Evolutionary conservation across 2,888 invertebrate genomes (phyloP), one percentile per base, ranked within the genome.

Genomic region (Galeruca laticollis): DNA sequence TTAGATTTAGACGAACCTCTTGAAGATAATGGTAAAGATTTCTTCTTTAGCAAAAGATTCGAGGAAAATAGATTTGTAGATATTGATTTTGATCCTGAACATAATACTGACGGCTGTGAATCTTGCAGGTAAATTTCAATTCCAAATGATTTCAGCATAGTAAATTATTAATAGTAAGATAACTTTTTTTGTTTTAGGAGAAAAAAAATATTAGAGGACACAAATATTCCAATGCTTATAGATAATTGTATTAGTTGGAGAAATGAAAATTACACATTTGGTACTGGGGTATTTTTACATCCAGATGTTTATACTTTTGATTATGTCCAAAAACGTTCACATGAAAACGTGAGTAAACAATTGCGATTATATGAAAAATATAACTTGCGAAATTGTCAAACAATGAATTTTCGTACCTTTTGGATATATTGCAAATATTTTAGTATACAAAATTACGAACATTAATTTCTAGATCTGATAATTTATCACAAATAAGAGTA

Each of bases 231-330:
- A 84, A 85, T 71, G 74, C 85, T 86, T 9, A 86, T 87, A 75
- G 88, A 90, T 84, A 86, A 86, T 26, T 74, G 81, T 49, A 87
- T 92, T 0, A 86, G 83, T 73, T 92, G 90, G 89, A 87, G 86
- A 78, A 88, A 88, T 70, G 88, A 89, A 60, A 88, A 89, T 21
- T 93, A 89, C 79, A 88, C 87, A 75, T 87, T 91, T 65, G 93
- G 93, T 0, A 88, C 88, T 74, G 90, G 90, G 20, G 91, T 94
- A 8, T 94, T 92, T 82, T 83, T 94, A 0, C 87, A 88, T 71
- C 91, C 93, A 0, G 89, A 88, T 8, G 88, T 89, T 2, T 91
- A 91, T 73, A 88, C 87, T 75, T 89, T 92, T 47, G 88, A 88
- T 81, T 87, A 85, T 35, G 33, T 31, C 4, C 40, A 43, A 31